Evolutionary conservation across 2,113 vertebrate genomes (phyloP).

Genomic region (Podilymbus podiceps): DNA sequence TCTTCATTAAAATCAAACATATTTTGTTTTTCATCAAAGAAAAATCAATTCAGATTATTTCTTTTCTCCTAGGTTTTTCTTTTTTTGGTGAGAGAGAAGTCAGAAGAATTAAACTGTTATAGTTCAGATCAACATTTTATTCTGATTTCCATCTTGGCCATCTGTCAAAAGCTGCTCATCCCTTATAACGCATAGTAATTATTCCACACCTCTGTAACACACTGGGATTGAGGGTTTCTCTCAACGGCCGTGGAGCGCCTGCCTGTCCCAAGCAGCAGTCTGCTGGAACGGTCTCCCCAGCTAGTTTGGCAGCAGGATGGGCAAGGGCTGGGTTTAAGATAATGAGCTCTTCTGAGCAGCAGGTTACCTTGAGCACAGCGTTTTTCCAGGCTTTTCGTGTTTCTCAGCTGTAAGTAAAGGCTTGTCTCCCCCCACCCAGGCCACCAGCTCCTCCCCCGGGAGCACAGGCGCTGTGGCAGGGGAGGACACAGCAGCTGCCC

Average conservation of each 20-base stretch:
- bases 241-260: accelerated
- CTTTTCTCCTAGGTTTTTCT: not conserved
- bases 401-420: not conserved
- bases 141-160: not conserved
- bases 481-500: not conserved
- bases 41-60: not conserved
- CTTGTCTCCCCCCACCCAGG: not conserved
- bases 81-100: not conserved
- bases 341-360: not conserved
- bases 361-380: not conserved
- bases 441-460: not conserved
- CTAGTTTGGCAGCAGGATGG: not conserved
- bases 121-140: not conserved
- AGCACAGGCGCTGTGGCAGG: not conserved
- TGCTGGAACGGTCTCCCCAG: not conserved
- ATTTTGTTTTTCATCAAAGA: not conserved
- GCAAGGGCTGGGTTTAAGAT: not conserved
- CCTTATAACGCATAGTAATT: not conserved
- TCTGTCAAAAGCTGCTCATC: not conserved
- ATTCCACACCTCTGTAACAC: not conserved
- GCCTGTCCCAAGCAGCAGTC: not conserved
- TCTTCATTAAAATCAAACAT: not conserved
- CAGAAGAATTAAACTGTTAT: not conserved
- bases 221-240: not conserved
- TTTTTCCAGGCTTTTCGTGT: not conserved